These are phyloP conservation scores for Caranx ignobilis DNA, from an alignment of 2,113 vertebrate species.

Conservation along the genomic window DNA sequence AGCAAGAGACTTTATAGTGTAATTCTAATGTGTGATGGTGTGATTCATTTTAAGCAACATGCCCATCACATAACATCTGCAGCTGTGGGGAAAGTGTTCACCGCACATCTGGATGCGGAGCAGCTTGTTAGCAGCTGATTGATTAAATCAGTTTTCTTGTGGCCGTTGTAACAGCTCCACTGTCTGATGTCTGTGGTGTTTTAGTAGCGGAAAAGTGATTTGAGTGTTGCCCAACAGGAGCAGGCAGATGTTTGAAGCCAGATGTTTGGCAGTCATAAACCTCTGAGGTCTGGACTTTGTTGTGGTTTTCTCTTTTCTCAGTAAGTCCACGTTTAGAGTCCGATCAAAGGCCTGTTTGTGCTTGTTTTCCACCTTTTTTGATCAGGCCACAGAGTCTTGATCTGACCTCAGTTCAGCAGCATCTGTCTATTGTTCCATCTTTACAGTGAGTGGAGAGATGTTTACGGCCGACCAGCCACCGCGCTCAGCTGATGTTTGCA, in stretches of 20 bases:
- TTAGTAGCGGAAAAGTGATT: constrained; percentile 42
- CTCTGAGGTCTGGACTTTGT: constrained; percentile 42
- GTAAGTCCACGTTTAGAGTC: neutral
- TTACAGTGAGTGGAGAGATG: neutral
- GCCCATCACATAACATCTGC: neutral
- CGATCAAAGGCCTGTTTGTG: constrained; percentile 15
- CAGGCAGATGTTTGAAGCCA: constrained; percentile 53
- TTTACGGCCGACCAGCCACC: neutral
- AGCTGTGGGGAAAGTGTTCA: neutral
- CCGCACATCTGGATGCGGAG: constrained; percentile 19
- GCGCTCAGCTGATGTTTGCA: neutral
- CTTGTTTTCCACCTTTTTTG: neutral
- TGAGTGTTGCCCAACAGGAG: constrained; percentile 60
- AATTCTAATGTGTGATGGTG: neutral
- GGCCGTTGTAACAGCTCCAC: neutral
- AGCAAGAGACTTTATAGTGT: too few relatives aligned
- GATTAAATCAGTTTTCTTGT: neutral
- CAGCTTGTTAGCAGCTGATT: neutral
- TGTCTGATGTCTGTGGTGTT: constrained; percentile 8
- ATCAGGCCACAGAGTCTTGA: neutral
- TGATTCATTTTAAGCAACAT: neutral
- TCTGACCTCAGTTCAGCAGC: neutral
- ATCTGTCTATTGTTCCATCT: neutral
- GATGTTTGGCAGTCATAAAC: constrained; percentile 55
- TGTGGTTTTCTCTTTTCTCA: constrained; percentile 40